phyloP scores from a whole-genome alignment of 2,797 vertebrate species.

The Nyctibius grandis region DNA sequence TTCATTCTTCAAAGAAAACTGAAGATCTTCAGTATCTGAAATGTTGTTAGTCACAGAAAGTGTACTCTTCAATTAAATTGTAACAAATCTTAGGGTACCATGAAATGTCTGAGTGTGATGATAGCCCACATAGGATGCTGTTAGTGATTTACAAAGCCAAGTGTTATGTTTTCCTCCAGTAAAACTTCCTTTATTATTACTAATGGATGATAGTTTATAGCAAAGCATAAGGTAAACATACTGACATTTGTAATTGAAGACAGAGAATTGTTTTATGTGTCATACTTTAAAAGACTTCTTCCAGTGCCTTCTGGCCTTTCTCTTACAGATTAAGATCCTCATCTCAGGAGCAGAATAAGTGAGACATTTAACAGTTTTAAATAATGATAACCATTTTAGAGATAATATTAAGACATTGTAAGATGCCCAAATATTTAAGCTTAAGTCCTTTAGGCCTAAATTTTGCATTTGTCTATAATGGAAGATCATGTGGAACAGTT shows the following conservation, averaged over 20 bases:
- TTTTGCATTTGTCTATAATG: accelerated
- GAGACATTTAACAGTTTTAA: not conserved
- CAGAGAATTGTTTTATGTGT: not conserved
- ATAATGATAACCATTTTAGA: not conserved
- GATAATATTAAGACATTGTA: not conserved
- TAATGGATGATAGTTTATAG: not conserved
- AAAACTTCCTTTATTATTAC: not conserved
- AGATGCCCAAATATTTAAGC: not conserved
- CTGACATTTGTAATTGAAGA: not conserved
- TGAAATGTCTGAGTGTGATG: not conserved
- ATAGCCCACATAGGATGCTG: not conserved
- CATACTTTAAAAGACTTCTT: not conserved
- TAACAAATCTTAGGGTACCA: not conserved
- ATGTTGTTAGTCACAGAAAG: not conserved
- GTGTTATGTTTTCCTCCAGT: not conserved
- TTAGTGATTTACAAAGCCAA: not conserved
- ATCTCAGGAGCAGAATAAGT: not conserved
- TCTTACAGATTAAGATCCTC: not conserved
- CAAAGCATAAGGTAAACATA: not conserved
- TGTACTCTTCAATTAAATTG: not conserved
- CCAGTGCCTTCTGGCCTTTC: not conserved
- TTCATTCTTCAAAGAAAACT: not conserved
- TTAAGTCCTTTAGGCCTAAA: not conserved
- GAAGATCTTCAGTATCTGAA: not conserved
- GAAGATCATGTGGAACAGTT: not conserved